Percentiles rank a stretch among this genome's conserved stretches.
phyloP scores from a whole-genome alignment of 2,888 invertebrate genomes.

The Noctua janthe region DNA sequence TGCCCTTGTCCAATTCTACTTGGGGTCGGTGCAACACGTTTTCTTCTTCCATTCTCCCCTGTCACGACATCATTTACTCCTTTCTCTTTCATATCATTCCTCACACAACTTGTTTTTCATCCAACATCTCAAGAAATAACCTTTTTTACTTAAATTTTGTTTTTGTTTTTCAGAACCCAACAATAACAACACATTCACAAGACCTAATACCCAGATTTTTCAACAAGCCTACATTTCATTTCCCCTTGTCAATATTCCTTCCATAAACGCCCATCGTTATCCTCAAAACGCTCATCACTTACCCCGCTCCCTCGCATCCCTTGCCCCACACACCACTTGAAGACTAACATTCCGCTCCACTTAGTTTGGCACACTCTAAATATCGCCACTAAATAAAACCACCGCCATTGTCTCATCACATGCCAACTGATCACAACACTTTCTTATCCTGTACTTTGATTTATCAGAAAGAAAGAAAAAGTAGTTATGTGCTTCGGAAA shows the following conservation, averaged over 20 bases:
- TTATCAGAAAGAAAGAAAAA: constrained; percentile 17
- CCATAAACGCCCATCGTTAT: not conserved
- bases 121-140: not conserved
- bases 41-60: too few species aligned
- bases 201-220: not conserved
- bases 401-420: constrained; percentile 61
- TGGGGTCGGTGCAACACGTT: too few species aligned
- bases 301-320: constrained; percentile 30
- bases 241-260: not conserved
- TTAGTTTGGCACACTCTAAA: constrained; percentile 72
- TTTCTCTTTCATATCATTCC: too few species aligned
- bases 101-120: too few species aligned
- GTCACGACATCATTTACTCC: too few species aligned
- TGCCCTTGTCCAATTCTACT: too few species aligned
- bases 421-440: constrained; percentile 60
- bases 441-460: constrained; percentile 49
- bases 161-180: not conserved
- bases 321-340: constrained; percentile 32
- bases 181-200: not conserved
- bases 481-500: too few species aligned
- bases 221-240: not conserved
- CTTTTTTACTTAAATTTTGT: not conserved
- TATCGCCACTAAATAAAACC: constrained; percentile 72
- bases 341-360: constrained; percentile 67
- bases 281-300: not conserved